Percentiles rank a stretch among this genome's conserved stretches.
These are phyloP conservation scores for Cuniculus paca DNA, from an alignment of 2,797 vertebrate genomes.

Conservation along the genomic window DNA sequence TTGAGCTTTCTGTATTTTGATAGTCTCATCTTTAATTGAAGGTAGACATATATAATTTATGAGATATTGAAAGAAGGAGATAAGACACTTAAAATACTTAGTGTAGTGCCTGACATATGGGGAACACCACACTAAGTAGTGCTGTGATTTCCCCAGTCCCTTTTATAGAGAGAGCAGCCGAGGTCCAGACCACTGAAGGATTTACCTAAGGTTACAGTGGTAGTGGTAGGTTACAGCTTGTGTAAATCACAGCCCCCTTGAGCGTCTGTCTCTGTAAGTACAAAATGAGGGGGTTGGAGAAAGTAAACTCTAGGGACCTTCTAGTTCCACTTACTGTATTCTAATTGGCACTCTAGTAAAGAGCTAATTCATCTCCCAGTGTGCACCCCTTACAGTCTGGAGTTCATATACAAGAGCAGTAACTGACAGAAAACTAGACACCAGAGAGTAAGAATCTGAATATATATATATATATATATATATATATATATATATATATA, in stretches of 20 bases:
- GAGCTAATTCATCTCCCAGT: not conserved
- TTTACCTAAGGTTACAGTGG: not conserved
- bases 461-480: not conserved
- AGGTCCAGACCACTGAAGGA: not conserved
- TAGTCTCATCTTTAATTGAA: not conserved
- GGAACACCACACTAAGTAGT: too few relatives aligned
- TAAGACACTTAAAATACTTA: not conserved
- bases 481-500: not conserved
- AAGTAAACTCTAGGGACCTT: not conserved
- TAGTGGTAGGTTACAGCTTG: not conserved
- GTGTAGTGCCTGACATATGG: not conserved
- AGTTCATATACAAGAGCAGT: not conserved
- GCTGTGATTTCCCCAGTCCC: not conserved
- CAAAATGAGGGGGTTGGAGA: not conserved
- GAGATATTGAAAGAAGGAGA: not conserved
- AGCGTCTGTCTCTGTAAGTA: conserved; percentile 46
- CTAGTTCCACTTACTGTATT: conserved; percentile 17
- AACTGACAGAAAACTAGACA: conserved; percentile 25
- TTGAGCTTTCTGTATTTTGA: conserved; percentile 33
- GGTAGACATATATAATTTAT: conserved; percentile 22
- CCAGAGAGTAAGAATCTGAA: not conserved
- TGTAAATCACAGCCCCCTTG: not conserved
- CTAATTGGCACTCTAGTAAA: not conserved
- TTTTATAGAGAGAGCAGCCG: not conserved
- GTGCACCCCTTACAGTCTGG: not conserved